These are phyloP conservation scores for Hyphantria cunea DNA, from an alignment of 1,140 invertebrate genomes.

Conservation along the genomic window DNA sequence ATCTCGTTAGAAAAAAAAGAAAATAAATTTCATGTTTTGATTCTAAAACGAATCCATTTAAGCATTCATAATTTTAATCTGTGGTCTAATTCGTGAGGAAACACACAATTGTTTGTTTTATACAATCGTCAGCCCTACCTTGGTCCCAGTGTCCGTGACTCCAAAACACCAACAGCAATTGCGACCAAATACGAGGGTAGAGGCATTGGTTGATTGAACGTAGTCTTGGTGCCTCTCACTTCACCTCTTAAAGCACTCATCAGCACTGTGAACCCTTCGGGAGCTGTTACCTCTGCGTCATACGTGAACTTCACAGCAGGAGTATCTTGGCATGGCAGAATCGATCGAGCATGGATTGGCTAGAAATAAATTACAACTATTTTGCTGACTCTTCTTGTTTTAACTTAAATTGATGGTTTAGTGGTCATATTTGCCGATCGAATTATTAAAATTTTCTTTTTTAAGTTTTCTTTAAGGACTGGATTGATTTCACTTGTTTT, in stretches of 20 bases:
- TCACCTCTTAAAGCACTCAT: slow-evolving; percentile 92
- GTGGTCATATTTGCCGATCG: no score
- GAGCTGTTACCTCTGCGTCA: slow-evolving; percentile 90
- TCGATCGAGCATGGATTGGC: slow-evolving; percentile 94
- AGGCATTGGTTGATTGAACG: slow-evolving; percentile 90
- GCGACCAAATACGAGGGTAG: slow-evolving; percentile 92
- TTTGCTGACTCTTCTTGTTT: neutral
- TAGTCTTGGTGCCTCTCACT: slow-evolving; percentile 61
- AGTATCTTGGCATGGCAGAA: slow-evolving; percentile 97
- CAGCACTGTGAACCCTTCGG: slow-evolving; percentile 89
- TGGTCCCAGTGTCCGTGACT: slow-evolving; percentile 89
- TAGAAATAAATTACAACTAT: slow-evolving; percentile 60
- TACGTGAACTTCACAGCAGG: slow-evolving; percentile 95
- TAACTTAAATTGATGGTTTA: no score
- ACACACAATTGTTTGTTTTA: no score
- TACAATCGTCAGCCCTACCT: slow-evolving; percentile 60
- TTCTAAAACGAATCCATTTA: no score
- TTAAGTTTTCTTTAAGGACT: no score
- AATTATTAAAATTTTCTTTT: no score
- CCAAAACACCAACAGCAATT: slow-evolving; percentile 92
- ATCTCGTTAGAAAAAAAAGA: no score
- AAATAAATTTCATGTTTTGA: no score
- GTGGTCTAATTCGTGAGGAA: no score
- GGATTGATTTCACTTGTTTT: no score
- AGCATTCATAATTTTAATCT: no score